A percentile compares a stretch with the other conserved stretches of the same genome.
Conservation (phyloP, 2,797 vertebrate species). For the Aldrovandia affinis region DNA sequence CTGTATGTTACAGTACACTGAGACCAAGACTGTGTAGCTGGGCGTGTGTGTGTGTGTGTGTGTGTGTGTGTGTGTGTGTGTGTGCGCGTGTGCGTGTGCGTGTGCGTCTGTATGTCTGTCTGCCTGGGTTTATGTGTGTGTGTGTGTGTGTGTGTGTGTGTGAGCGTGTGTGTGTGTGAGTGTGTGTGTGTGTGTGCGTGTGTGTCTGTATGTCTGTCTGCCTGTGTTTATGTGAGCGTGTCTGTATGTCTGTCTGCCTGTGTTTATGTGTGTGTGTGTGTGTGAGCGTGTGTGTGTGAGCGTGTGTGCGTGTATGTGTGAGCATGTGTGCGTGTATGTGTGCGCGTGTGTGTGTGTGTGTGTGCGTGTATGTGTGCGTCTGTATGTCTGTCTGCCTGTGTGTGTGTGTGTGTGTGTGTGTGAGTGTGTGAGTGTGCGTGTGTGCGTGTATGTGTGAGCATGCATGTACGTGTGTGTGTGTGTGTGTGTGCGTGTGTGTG, state of each 20-base stretch:
- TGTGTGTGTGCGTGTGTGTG: background rate
- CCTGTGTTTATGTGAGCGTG: no score
- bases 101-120: background rate
- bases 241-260: no score
- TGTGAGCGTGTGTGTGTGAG: background rate
- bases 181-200: no score
- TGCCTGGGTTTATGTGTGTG: no score
- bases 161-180: no score
- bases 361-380: background rate
- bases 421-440: background rate
- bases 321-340: background rate
- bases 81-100: background rate
- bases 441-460: background rate
- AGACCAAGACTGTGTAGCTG: conserved; percentile 31
- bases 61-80: conserved; percentile 12
- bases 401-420: background rate
- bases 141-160: background rate
- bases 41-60: conserved; percentile 25
- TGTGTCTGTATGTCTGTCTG: conserved; percentile 19
- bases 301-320: no score
- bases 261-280: background rate
- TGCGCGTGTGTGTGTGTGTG: background rate
- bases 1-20: conserved; percentile 42
- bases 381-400: background rate
- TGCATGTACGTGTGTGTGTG: background rate